These are phyloP conservation scores for Prenolepis imparis DNA, from an alignment of 2,888 invertebrate genomes.

Conservation along the genomic window DNA sequence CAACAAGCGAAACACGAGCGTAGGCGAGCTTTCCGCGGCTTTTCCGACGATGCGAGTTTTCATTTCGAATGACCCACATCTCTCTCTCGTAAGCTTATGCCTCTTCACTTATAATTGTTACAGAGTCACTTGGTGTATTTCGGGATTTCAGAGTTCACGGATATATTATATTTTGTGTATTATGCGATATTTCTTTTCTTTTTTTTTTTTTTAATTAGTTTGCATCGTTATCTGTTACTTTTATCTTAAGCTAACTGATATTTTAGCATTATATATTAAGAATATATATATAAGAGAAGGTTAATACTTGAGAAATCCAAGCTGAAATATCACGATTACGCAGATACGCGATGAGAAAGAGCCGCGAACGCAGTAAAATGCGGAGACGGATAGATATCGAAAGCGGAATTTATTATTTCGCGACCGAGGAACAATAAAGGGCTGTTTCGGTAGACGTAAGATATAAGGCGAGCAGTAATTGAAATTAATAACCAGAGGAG, in stretches of 20 bases:
- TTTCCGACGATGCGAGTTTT: slow-evolving; percentile 55
- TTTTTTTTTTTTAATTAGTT: not conserved
- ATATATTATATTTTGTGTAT: not conserved
- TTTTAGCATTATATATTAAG: not conserved
- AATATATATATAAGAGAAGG: not conserved
- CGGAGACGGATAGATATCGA: slow-evolving; percentile 44
- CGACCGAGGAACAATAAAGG: slow-evolving; percentile 64
- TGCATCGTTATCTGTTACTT: not conserved
- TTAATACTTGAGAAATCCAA: slow-evolving; percentile 23
- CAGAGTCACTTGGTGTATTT: not conserved
- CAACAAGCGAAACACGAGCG: slow-evolving; percentile 67
- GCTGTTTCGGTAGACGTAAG: slow-evolving; percentile 55
- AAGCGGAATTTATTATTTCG: slow-evolving; percentile 66
- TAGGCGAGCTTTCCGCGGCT: slow-evolving; percentile 65
- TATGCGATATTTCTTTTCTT: not conserved
- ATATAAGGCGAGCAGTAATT: slow-evolving; percentile 65
- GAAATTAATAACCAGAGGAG: slow-evolving; percentile 69
- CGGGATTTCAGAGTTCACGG: not conserved
- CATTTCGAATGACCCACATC: slow-evolving; percentile 9
- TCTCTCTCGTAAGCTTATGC: not conserved
- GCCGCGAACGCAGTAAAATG: slow-evolving; percentile 23
- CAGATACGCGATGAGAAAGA: not conserved
- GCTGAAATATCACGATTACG: slow-evolving; percentile 7
- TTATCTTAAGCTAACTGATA: not conserved
- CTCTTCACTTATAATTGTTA: slow-evolving; percentile 1